Evolutionary conservation across 2,113 vertebrate genomes (phyloP).

Genomic region (Phoenicopterus ruber): DNA sequence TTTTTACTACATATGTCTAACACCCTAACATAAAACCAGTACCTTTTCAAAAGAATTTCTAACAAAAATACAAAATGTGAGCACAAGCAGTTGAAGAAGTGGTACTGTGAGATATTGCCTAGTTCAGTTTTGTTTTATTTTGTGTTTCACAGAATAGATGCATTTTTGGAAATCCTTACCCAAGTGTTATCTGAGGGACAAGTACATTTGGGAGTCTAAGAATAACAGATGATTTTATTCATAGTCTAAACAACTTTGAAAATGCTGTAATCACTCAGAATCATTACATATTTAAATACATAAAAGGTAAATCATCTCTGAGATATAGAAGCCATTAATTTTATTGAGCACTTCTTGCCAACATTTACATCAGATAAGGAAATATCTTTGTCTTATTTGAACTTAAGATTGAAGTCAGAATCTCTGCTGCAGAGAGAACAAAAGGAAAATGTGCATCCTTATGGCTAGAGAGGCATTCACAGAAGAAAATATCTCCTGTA

Average conservation of each 20-base stretch:
- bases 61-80: not conserved
- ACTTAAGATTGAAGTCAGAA: conserved; percentile 19
- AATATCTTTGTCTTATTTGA: not conserved
- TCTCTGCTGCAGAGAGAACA: not conserved
- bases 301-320: not conserved
- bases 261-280: not conserved
- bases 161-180: not conserved
- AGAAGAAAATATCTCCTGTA: not conserved
- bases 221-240: not conserved
- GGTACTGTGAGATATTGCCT: not conserved
- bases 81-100: not conserved
- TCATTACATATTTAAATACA: not conserved
- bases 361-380: not conserved
- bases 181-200: not conserved
- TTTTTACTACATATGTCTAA: not conserved
- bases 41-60: not conserved
- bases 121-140: not conserved
- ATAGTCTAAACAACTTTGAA: not conserved
- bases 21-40: not conserved
- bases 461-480: not conserved
- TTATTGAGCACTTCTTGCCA: not conserved
- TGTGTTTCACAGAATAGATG: not conserved
- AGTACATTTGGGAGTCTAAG: not conserved
- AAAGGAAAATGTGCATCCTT: not conserved
- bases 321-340: conserved; percentile 3